Evolutionary conservation across 2,888 invertebrate species (phyloP), one percentile per base, ranked within the genome.

Genomic region (Leptinotarsa rubiginosa): DNA sequence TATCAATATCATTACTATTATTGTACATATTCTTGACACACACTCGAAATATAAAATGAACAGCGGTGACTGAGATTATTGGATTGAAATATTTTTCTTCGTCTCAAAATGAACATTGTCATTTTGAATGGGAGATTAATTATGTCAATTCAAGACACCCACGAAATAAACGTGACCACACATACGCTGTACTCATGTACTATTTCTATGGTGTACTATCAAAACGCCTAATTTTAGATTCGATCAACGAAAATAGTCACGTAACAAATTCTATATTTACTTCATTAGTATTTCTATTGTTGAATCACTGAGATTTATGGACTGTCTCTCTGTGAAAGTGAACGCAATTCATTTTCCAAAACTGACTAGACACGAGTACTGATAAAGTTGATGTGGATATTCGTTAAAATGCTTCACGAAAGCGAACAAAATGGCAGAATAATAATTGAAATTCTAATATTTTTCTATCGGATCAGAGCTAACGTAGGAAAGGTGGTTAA

Each of bases 221-320:
- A 74, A 70, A 74, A 70, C 70, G 74, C 52, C 74, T 74, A 76
- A 71, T 73, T 76, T 72, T 68, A 74, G 47, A 75, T 76, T 70
- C 59, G 76, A 74, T 77, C 47, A 77, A 73, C 74, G 47, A 77
- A 74, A 77, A 77, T 75, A 70, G 74, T 72, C 69, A 74, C 72
- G 72, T 72, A 70, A 65, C 72, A 70, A 69, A 59, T 70, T 65
- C 47, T 65, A 68, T 49, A 64, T 73, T 69, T 69, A 72, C 70
- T 70, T 77, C 74, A 69, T 76, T 76, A 74, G 72, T 74, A 76
- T 76, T 70, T 70, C 62, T 25, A 73, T 73, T 73, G 73, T 65
- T 64, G 64, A 65, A 64, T 68, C 31, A 25, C 47, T 25, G 22
- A 73, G 69, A 73, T 73, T 73, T 69, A 73, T 65, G 69, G 15